Evolutionary conservation across 1,140 invertebrate genomes (phyloP).

Genomic region (Drosophila kikkawai): DNA sequence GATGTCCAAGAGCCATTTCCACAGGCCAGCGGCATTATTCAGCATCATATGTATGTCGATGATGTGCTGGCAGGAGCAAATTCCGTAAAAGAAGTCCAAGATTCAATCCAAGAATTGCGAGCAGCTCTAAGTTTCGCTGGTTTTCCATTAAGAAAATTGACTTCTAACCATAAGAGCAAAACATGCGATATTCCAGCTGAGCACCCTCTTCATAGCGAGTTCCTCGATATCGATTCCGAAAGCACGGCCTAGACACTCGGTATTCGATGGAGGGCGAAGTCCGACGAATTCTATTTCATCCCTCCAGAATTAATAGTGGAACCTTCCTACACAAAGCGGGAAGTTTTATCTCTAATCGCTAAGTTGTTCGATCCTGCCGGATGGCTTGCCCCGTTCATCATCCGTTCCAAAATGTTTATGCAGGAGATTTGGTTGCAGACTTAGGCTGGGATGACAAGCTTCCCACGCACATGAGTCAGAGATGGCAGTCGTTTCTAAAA

Average conservation of each 20-base stretch:
- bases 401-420: constrained; percentile 29
- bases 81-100: too few relatives aligned
- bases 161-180: background rate
- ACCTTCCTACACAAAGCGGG: constrained; percentile 11
- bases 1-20: too few relatives aligned
- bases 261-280: background rate
- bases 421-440: background rate
- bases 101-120: background rate
- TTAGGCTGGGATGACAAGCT: too few relatives aligned
- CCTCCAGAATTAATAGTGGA: background rate
- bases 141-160: constrained; percentile 15
- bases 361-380: constrained; percentile 84
- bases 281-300: background rate
- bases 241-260: background rate
- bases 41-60: too few relatives aligned
- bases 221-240: background rate
- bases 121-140: background rate
- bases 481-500: too few relatives aligned
- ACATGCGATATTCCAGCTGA: background rate
- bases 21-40: too few relatives aligned
- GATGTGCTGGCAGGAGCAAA: too few relatives aligned
- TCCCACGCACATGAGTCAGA: too few relatives aligned
- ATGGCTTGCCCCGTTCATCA: constrained; percentile 80
- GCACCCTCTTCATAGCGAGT: background rate
- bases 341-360: constrained; percentile 22